Base-by-base conservation (phyloP, 2,113 vertebrate species). In the Eulemur rufifrons region DNA sequence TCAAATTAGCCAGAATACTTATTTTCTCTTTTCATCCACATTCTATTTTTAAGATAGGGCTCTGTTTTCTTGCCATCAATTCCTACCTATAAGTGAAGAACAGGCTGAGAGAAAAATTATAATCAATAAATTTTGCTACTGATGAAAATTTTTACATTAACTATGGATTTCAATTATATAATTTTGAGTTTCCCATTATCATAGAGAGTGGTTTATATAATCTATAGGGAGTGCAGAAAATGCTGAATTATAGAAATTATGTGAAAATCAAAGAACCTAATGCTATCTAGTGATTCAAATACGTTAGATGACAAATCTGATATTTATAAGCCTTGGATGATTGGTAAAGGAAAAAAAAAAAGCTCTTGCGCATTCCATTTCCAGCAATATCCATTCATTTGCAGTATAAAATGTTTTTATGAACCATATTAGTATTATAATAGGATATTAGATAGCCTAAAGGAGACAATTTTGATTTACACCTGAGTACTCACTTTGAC, bases 381-480 rank as follows among this genome's bases (percentile, higher is more conserved):
- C 42, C 32, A 95, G 52, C n/a, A 89, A 88, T 87, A 82, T 42
- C 93, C 10, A 80, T 63, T 95, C 54, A 78, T 90, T 91, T 94
- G 59, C 25, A 59, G 23, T 32, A 88, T 54, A 85, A 92, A 96
- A 88, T 87, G 47, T 78, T 96, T 95, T 94, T 59, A 82, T 69
- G 77, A 78, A 86, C 4, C 52, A 32, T 89, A 45, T 94, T 95
- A 91, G 18, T 96, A 82, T 82, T 91, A 14, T 23, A 78, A 42
- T 96, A 83, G 25, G 27, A 61, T 90, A 90, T 84, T 82, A 86
- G 42, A 78, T 61, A 47, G 54, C 50, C 68, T 91, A 68, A 91
- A 90, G 64, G 42, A 95, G 84, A 81, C 23, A 69, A 80, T 86
- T 95, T 77, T 95, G n/a, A 86, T 91, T 91, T 89, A 89, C 34